A percentile compares a stretch with the other conserved stretches of the same genome.
phyloP scores from a whole-genome alignment of 2,888 invertebrate genomes.

The Stictocephala bisonia region DNA sequence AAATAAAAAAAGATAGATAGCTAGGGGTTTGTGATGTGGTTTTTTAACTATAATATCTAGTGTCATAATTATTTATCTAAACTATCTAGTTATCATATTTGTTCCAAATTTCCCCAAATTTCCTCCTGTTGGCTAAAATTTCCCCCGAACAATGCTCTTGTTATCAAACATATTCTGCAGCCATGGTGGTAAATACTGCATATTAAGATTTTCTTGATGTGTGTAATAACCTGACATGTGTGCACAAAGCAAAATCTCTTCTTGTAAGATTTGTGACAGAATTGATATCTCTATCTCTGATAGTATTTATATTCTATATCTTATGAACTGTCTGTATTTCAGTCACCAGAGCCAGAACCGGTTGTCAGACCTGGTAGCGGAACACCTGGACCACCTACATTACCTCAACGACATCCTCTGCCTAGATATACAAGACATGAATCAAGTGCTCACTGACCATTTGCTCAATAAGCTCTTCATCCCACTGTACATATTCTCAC shows the following conservation, averaged over 20 bases:
- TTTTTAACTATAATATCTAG: too few species aligned
- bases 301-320: neutral
- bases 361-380: constrained; percentile 94
- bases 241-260: neutral
- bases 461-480: constrained; percentile 91
- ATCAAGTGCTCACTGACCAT: constrained; percentile 94
- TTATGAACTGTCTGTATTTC: constrained; percentile 28
- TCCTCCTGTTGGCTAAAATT: too few species aligned
- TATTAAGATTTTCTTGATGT: constrained; percentile 51
- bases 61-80: too few species aligned
- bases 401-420: constrained; percentile 97
- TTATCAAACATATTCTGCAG: too few species aligned
- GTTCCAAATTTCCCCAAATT: too few species aligned
- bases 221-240: neutral
- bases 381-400: constrained; percentile 96
- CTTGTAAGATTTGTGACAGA: neutral
- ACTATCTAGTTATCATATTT: too few species aligned
- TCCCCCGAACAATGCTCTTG: too few species aligned
- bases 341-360: constrained; percentile 57
- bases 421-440: constrained; percentile 90
- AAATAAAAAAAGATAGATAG: too few species aligned
- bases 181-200: too few species aligned
- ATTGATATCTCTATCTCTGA: neutral
- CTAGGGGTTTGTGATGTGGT: too few species aligned
- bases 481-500: constrained; percentile 93